Conservation (phyloP, 2,888 invertebrate genomes). For the Drosophila recens region DNA sequence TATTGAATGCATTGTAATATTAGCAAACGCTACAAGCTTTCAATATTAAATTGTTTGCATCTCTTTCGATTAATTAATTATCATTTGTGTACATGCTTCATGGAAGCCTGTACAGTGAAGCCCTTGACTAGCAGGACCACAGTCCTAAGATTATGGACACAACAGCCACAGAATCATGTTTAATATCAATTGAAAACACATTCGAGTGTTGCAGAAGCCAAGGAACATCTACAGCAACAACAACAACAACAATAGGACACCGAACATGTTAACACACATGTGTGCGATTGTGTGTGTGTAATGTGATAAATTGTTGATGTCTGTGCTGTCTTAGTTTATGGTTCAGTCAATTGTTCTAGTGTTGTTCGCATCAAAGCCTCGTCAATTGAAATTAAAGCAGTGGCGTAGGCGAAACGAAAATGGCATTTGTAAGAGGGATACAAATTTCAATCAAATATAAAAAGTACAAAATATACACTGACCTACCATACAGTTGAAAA, state of each 20-base stretch:
- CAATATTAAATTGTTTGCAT: slow-evolving; percentile 21
- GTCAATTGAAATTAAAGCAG: slow-evolving; percentile 55
- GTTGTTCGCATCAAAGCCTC: slow-evolving; percentile 33
- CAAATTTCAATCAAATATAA: background rate
- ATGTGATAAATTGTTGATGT: slow-evolving; percentile 27
- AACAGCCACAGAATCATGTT: slow-evolving; percentile 4
- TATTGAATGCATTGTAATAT: slow-evolving; percentile 2
- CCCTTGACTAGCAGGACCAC: slow-evolving; percentile 5
- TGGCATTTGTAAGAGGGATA: background rate
- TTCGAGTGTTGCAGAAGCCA: slow-evolving; percentile 37
- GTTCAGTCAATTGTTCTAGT: slow-evolving; percentile 45
- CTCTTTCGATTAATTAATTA: slow-evolving; percentile 35
- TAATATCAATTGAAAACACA: slow-evolving; percentile 57
- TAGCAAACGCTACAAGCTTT: background rate
- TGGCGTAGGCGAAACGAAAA: background rate
- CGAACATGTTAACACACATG: slow-evolving; percentile 7
- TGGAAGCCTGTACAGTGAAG: background rate
- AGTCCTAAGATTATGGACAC: background rate
- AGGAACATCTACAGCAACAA: slow-evolving; percentile 19
- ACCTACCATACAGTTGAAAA: no score
- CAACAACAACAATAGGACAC: background rate
- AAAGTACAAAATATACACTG: no score
- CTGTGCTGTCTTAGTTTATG: slow-evolving; percentile 57
- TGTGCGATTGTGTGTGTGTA: slow-evolving; percentile 6
- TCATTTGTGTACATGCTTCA: background rate